phyloP scores from a whole-genome alignment of 2,113 vertebrate species.

The Trematomus loennbergii region DNA sequence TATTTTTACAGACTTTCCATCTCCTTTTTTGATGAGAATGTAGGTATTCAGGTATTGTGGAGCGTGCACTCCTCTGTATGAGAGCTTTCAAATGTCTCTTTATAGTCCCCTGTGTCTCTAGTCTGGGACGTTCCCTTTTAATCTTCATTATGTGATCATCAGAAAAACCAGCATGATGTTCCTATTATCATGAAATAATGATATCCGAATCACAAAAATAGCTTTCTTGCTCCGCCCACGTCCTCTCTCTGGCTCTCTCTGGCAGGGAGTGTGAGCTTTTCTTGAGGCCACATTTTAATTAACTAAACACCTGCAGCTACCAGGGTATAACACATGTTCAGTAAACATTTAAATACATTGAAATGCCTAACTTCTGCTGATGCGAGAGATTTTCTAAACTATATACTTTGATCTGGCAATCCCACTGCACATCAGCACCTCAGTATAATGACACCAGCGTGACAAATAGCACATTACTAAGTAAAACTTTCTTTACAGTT shows the following conservation, averaged over 20 bases:
- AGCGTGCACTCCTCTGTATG: neutral
- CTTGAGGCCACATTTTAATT: conserved; percentile 69
- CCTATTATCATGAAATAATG: conserved; percentile 38
- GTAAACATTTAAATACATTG: conserved; percentile 20
- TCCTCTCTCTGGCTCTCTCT: conserved; percentile 31
- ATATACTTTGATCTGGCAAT: conserved; percentile 26
- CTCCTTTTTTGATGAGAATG: conserved; percentile 10
- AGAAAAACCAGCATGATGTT: conserved; percentile 27
- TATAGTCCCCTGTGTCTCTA: neutral
- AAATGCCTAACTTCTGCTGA: conserved; percentile 7
- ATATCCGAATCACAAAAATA: conserved; percentile 29
- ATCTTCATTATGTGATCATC: conserved; percentile 33
- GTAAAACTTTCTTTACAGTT: neutral
- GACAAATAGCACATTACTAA: neutral
- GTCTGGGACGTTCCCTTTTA: conserved; percentile 14
- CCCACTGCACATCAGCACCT: conserved; percentile 20
- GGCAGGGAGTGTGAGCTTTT: conserved; percentile 21
- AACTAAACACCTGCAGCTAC: conserved; percentile 62
- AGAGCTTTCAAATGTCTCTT: conserved; percentile 27
- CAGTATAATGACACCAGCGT: conserved; percentile 31
- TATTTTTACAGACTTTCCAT: neutral
- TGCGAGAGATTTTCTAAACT: conserved; percentile 12
- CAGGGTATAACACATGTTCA: conserved; percentile 2
- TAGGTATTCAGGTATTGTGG: neutral
- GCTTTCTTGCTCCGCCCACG: conserved; percentile 30